These are phyloP conservation scores for Achatina immaculata DNA, from an alignment of 1,140 invertebrate species.

Conservation along the genomic window DNA sequence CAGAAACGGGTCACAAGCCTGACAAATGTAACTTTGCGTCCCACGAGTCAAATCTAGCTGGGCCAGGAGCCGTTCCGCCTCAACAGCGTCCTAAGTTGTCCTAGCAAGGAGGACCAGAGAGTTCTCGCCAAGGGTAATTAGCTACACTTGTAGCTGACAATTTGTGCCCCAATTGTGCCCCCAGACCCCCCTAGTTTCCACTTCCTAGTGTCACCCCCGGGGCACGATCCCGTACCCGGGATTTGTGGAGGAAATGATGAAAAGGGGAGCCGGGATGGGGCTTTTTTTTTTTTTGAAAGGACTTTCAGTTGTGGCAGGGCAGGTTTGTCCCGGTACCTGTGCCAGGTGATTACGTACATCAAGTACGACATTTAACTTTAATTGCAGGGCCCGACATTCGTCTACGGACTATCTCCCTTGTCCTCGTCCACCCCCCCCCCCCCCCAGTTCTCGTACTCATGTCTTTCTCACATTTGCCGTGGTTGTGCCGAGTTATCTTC, in stretches of 20 bases:
- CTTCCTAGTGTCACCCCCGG: background rate
- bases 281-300: too few species aligned
- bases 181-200: background rate
- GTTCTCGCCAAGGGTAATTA: background rate
- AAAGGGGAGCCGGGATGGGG: too few species aligned
- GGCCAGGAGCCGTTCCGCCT: background rate
- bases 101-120: background rate
- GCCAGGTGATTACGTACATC: background rate
- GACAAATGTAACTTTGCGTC: too few species aligned
- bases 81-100: background rate
- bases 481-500: background rate
- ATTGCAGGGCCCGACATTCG: background rate
- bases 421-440: background rate
- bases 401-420: background rate
- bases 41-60: background rate
- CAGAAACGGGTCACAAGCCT: too few species aligned
- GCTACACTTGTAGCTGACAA: slow-evolving; percentile 7
- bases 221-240: background rate
- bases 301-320: too few species aligned
- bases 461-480: background rate
- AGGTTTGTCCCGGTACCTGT: background rate
- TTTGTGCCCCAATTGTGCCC: background rate
- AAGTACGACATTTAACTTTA: background rate
- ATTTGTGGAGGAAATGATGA: background rate
- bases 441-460: background rate